A percentile compares a stretch with the other conserved stretches of the same genome.
phyloP scores from a whole-genome alignment of 2,113 vertebrate genomes.

The Mormyrus iriodes region DNA sequence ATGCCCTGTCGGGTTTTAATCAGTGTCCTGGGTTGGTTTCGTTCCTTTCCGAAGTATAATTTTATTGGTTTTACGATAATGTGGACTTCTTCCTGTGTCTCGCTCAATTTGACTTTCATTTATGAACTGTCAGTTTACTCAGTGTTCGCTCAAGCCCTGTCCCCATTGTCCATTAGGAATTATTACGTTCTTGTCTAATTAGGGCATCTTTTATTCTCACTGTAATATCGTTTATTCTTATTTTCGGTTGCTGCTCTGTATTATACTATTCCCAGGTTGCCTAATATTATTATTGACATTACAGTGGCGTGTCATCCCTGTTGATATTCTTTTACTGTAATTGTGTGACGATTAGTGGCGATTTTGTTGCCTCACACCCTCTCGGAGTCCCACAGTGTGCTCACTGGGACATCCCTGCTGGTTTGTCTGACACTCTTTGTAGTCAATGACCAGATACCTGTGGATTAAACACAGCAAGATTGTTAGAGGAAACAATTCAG shows the following conservation, averaged over 20 bases:
- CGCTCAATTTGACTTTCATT: slow-evolving; percentile 7
- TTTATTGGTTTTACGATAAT: neutral
- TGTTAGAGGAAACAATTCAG: neutral
- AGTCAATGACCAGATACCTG: neutral
- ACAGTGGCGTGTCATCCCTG: neutral
- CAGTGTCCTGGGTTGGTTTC: neutral
- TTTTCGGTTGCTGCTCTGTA: neutral
- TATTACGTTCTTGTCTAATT: slow-evolving; percentile 45
- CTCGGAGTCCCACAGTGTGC: neutral
- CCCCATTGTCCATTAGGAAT: slow-evolving; percentile 36
- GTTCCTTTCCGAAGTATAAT: neutral
- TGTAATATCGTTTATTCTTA: slow-evolving; percentile 2
- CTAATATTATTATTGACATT: slow-evolving; percentile 25
- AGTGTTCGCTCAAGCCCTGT: slow-evolving; percentile 22
- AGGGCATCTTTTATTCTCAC: slow-evolving; percentile 41
- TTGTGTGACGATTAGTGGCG: neutral
- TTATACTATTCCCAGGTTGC: slow-evolving; percentile 8
- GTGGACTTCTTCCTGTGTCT: slow-evolving; percentile 16
- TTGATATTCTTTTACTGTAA: neutral
- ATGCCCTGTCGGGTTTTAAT: neutral
- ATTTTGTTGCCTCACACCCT: neutral
- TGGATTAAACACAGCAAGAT: neutral
- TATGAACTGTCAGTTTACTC: neutral
- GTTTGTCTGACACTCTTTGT: neutral
- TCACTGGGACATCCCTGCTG: neutral